Evolutionary conservation across 2,888 invertebrate species (phyloP), one percentile per base, ranked within the genome.

Genomic region (Drosophila tripunctata): DNA sequence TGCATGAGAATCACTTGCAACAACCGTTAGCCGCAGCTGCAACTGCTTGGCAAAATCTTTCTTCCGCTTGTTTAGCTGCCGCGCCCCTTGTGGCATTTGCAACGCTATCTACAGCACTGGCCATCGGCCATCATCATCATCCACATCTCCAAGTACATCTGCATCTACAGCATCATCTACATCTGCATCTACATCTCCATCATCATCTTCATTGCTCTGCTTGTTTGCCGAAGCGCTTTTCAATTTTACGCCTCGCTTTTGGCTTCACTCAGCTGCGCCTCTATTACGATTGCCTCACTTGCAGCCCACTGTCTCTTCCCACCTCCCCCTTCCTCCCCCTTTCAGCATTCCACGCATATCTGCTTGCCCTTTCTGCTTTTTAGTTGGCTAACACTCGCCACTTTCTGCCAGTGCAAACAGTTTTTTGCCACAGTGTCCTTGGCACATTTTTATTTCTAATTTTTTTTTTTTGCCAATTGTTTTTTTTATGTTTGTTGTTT

Each of bases 371-470:
- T 10, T 27, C 4, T 8, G 24, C 5, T 8, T 22, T 48, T 19
- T 15, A 22, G 48, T 12, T 50, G 50, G 50, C 50, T 38, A 55
- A 45, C 60, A 58, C 33, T 52, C 12, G 44, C 50, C 51, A 43
- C 40, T 51, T 57, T 36, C 58, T 33, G 63, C 60, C 67, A 52
- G 64, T 67, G 79, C 73, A 86, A 86, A 82, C 70, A 83, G 77
- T 78, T 82, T 82, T 83, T 75, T 80, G 70, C 82, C 65, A 67
- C 69, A 63, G 66, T 88, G 89, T 88, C 88, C 88, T 88, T 88
- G 88, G 88, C 88, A 88, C 74, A 88, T 87, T 87, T 62, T 62
- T 58, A 33, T 44, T 27, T 17, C 30, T 14, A 6, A 30, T 47
- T 47, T 83, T 80, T 47, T 83, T 80, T 81, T 56, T 27, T 27